These are phyloP conservation scores for Drosophila hamatofila DNA, from an alignment of 2,888 invertebrate species.

Conservation along the genomic window DNA sequence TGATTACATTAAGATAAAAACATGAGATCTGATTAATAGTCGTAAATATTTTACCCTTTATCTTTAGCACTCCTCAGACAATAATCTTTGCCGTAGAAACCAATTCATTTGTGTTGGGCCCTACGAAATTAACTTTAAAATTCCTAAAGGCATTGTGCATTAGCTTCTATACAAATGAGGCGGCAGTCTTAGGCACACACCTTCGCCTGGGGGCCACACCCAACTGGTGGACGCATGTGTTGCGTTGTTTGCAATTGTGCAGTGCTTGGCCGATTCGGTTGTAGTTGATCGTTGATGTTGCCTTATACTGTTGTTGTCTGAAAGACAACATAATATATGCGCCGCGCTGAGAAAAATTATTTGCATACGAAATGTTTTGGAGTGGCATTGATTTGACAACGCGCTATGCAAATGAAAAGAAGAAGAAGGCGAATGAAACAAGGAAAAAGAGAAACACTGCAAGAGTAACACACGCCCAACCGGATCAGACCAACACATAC, in stretches of 20 bases:
- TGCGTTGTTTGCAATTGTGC: slow-evolving; percentile 9
- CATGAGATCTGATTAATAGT: too few species aligned
- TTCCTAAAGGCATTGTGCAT: neutral
- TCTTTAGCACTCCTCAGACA: too few species aligned
- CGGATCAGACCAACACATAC: slow-evolving; percentile 28
- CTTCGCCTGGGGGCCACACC: slow-evolving; percentile 9
- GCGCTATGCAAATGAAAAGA: slow-evolving; percentile 27
- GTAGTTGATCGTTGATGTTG: slow-evolving; percentile 21
- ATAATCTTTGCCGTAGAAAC: too few species aligned
- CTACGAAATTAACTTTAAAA: neutral
- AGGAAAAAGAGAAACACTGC: slow-evolving; percentile 19
- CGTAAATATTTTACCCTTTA: too few species aligned
- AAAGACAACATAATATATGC: slow-evolving; percentile 66
- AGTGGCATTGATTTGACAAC: slow-evolving; percentile 78
- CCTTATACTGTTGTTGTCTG: slow-evolving; percentile 23
- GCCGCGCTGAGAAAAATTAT: slow-evolving; percentile 52
- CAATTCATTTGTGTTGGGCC: neutral
- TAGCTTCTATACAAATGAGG: neutral
- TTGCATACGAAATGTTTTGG: slow-evolving; percentile 75
- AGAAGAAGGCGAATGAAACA: slow-evolving; percentile 5
- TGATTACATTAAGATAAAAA: too few species aligned
- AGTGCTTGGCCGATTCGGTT: neutral
- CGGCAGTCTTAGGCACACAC: neutral
- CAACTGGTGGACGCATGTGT: slow-evolving; percentile 24
- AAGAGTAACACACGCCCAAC: slow-evolving; percentile 35